Base-by-base conservation (phyloP, 2,888 invertebrate species). In the Andrena haemorrhoa region DNA sequence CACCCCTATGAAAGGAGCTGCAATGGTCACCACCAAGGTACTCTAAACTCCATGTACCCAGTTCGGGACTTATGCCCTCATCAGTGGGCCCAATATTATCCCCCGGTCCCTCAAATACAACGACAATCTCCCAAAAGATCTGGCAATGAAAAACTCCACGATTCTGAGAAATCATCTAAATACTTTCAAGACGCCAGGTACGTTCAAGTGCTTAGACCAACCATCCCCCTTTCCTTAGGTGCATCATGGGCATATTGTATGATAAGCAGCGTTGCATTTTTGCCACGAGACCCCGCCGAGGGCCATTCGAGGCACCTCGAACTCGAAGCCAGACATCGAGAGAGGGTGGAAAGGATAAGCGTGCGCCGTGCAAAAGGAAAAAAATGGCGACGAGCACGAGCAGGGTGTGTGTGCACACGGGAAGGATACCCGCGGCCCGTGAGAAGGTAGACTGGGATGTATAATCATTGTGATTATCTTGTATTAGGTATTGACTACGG, bases 381-480 rank as follows among this genome's bases (percentile, higher is more conserved):
- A 73, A 49, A 61, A 61, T 5, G 58, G 56, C 56, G 61, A 71
- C 58, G 80, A 81, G 60, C 83, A 66, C 65, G 41, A 60, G 49
- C 63, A 74, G 77, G 71, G 79, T 83, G 83, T 78, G 83, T 81
- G 79, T 82, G 75, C 66, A 82, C 78, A 82, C 70, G 81, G 72
- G 77, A 47, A 77, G 79, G 78, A 78, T 76, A 83, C 77, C 64
- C 63, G 66, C 74, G 81, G 64, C 85, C 82, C 83, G 86, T 82
- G 87, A 86, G 87, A 85, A 87, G 89, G 88, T 89, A 88, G 88
- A 88, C 88, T 86, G 89, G 90, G 89, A 88, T 87, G 87, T 90
- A 90, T 94, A 93, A 94, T 93, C 93, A 94, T 93, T 92, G 91
- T 93, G 92, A 94, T 94, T 93, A 94, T 93, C 92, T 93, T 92